Evolutionary conservation across 2,888 invertebrate species (phyloP).

Genomic region (Apoda limacodes): DNA sequence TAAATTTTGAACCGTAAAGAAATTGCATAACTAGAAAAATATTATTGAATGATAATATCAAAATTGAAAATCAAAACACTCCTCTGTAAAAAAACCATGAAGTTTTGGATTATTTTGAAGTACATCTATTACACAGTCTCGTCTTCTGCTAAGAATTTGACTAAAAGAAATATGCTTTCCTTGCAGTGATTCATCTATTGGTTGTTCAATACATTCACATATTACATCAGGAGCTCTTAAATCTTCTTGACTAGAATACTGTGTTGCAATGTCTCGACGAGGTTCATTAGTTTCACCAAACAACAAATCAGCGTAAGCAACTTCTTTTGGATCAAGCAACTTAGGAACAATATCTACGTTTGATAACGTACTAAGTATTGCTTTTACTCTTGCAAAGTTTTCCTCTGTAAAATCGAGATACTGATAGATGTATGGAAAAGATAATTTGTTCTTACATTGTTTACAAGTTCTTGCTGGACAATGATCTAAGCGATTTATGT

Average conservation of each 20-base stretch:
- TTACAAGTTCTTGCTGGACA: constrained; percentile 37
- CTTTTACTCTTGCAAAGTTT: constrained; percentile 39
- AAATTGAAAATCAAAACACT: constrained; percentile 46
- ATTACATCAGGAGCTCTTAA: constrained; percentile 21
- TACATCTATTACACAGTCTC: too few relatives aligned
- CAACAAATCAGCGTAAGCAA: constrained; percentile 31
- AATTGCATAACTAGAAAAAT: too few relatives aligned
- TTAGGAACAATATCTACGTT: constrained; percentile 21
- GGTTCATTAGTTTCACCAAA: constrained; percentile 41
- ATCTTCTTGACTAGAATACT: constrained; percentile 50
- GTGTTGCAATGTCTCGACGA: constrained; percentile 36
- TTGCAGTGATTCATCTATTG: too few relatives aligned
- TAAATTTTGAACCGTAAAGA: too few relatives aligned
- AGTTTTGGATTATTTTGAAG: constrained; percentile 40
- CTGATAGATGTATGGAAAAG: constrained; percentile 34
- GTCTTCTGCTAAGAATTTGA: too few relatives aligned
- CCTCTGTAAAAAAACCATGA: constrained; percentile 48
- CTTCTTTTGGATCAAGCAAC: constrained; percentile 29
- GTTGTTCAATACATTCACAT: too few relatives aligned
- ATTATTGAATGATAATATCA: too few relatives aligned
- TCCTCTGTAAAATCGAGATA: constrained; percentile 50
- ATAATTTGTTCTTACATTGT: constrained; percentile 25
- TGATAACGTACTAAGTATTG: constrained; percentile 28
- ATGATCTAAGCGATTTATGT: constrained; percentile 29
- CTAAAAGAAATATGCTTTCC: too few relatives aligned